Evolutionary conservation across 2,113 vertebrate genomes (phyloP), one percentile per base, ranked within the genome.

Genomic region (Pithys albifrons): DNA sequence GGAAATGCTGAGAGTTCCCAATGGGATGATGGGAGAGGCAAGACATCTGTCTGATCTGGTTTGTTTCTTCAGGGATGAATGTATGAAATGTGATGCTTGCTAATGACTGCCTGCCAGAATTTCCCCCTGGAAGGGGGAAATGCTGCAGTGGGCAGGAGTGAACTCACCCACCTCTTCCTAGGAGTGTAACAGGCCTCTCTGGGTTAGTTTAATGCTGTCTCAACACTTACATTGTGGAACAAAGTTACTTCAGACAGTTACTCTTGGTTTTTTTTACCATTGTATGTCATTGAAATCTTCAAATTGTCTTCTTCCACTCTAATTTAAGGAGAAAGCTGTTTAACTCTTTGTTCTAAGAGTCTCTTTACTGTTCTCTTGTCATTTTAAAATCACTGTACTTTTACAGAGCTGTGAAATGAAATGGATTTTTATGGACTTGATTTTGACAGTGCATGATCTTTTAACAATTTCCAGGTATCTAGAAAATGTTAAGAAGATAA

Each of bases 371-470:
- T 96, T 94, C 80, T 93, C 39, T 49, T 48, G 76, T 91, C 70
- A 87, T 92, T 90, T 89, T 61, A 87, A 95, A 94, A 97, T 94
- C 93, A 96, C 96, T 97, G 96, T 97, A 96, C 87, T 96, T 97
- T 89, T 95, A 94, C 89, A 95, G 96, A 98, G 95, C 97, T 98
- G 97, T 97, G 98, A 98, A 97, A 86, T 82, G 79, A 97, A 97
- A 95, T 86, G 97, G 95, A 96, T 97, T 97, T 96, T 96, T 97
- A 93, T 91, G 92, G 94, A 97, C 96, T 97, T 97, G 97, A 97
- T 97, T 95, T 85, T 93, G 95, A 92, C 94, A 91, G 94, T 96
- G 92, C 91, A 96, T 95, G 95, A 91, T 94, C 94, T 97, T 96
- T 93, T 96, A 96, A 96, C 86, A 69, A 52, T 84, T 96, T 94